Evolutionary conservation across 2,888 invertebrate species (phyloP).

Genomic region (Limnephilus rhombicus): DNA sequence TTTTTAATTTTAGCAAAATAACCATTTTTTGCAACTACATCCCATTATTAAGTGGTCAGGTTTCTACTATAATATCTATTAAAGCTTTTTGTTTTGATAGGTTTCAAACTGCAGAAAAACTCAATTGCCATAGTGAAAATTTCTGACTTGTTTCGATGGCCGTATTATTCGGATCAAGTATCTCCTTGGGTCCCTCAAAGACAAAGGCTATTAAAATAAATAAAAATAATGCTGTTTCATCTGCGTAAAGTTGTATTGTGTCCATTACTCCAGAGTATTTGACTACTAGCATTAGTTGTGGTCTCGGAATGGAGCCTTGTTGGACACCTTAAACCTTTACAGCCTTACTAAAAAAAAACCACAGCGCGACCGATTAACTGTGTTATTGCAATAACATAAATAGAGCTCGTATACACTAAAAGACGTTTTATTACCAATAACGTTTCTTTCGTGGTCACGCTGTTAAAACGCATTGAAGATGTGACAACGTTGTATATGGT

Average conservation of each 20-base stretch:
- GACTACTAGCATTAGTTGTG: neutral
- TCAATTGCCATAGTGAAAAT: neutral
- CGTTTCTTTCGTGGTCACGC: too few species aligned
- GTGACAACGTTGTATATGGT: too few species aligned
- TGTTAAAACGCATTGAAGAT: too few species aligned
- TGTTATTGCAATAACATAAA: too few species aligned
- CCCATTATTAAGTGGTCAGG: constrained; percentile 37
- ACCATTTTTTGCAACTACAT: neutral
- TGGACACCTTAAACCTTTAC: neutral
- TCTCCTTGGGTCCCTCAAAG: constrained; percentile 81
- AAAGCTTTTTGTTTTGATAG: neutral
- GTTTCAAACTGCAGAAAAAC: neutral
- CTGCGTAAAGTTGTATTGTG: neutral
- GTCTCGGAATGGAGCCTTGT: neutral
- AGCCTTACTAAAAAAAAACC: too few species aligned
- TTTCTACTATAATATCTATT: neutral
- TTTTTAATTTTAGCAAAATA: neutral
- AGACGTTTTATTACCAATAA: too few species aligned
- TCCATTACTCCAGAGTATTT: neutral
- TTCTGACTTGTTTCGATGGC: constrained; percentile 74
- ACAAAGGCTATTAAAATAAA: constrained; percentile 69
- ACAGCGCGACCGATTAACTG: too few species aligned
- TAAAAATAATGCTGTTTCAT: neutral
- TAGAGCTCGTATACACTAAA: too few species aligned
- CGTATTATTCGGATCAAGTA: constrained; percentile 74